Base-by-base conservation (phyloP, 1,140 invertebrate genomes). In the Drosophila mauritiana region DNA sequence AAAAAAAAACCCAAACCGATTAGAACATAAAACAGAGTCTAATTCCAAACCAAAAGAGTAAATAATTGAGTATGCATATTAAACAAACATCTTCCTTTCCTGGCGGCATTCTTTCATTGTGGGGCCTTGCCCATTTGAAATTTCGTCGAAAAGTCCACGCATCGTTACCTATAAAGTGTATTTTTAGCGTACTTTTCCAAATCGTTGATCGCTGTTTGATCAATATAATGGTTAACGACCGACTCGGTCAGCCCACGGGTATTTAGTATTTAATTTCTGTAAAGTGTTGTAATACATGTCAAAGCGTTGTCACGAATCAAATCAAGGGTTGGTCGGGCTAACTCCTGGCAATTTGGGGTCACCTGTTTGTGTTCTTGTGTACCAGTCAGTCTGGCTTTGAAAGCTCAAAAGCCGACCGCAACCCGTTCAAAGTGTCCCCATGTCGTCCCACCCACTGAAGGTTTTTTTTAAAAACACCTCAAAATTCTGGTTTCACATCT, bases 401-500 rank as follows among this genome's bases (percentile, higher is more conserved):
- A n/a, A 54, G n/a, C 13, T 25, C 34, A 13, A 40, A 20, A n/a
- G 36, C 15, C 40, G 40, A 17, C 17, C 17, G 42, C 12, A 20
- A 45, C 17, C 52, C 17, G 22, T 17, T 42, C 11, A 42, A 51
- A 62, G 61, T 64, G 55, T 61, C 27, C 17, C 39, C 59, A 22
- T 57, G 52, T 62, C 54, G 52, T 62, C 54, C 15, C 42, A 45
- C 48, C 54, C 31, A 22, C 39, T n/a, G 25, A 67, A 68, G 64
- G 61, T 64, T 51, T 51, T 51, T 22, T 51, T 7, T 10, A 12
- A 12, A 36, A 36, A 48, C 37, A 65, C 27, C 59, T 52, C 36
- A 40, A 52, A 51, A 68, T 67, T 67, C 45, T 65, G 64, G 64
- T 64, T 65, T 48, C 42, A n/a, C 20, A 42, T 17, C 45, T 40